Evolutionary conservation across 2,113 vertebrate genomes (phyloP), one percentile per base, ranked within the genome.

Genomic region (Elaphurus davidianus): DNA sequence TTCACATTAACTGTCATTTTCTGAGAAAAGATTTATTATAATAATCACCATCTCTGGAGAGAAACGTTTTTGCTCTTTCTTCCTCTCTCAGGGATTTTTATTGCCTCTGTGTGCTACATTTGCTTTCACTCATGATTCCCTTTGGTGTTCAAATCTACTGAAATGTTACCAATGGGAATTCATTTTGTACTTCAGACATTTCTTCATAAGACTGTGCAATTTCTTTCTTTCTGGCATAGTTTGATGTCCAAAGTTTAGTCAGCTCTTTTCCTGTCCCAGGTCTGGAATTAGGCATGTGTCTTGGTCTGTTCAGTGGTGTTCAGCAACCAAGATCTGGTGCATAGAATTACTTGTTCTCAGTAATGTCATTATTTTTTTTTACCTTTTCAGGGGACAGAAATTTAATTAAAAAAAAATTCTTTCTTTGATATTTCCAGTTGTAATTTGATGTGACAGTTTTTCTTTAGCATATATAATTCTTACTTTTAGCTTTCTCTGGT

Each of bases 381-480:
- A 25, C 6, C 4, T 45, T 67, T 87, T 15, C 21, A 67, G 25
- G 86, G 60, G 30, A 47, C 1, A 88, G 45, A 27, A 23, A 36
- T 71, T 36, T 64, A 52, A 67, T 16, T 67, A 36, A 10, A 40
- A 85, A 43, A 11, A 11, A 43, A 40, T 40, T 83, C 10, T 16
- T 43, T 43, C 9, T 1, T 59, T 43, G 54, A 85, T 59, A 43
- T 1, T 99, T 84, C 52, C 33, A 5, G n/a, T 55, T 40, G 14
- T 15, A 55, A 27, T 36, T 10, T 25, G 23, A 55, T 57, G 19
- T 10, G 78, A 40, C 3, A 6, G 2, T 2, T 23, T n/a, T 91
- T 87, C 54, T n/a, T 33, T 17, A 79, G 4, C 64, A 67, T 67
- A 17, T 6, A 2, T 55, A 36, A 67, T 7, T 87, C 40, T 74